Conservation (phyloP, 2,113 vertebrate species). For the Neogale vison region DNA sequence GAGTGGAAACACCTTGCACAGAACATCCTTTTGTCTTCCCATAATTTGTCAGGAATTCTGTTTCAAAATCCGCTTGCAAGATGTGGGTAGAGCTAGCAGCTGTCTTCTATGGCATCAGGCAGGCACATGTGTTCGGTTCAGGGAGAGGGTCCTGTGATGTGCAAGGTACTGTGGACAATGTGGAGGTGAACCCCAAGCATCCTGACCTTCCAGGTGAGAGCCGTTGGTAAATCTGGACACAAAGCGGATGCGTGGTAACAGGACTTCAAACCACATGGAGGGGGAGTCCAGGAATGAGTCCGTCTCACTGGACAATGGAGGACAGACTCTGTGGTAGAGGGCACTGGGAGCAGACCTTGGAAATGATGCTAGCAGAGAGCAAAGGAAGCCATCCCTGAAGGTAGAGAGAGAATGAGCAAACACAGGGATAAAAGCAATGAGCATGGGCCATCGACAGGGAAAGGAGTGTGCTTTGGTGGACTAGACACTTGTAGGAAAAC, state of each 20-base stretch:
- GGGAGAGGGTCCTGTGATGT: not conserved
- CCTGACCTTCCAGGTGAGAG: rapidly evolving
- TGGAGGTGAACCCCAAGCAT: rapidly evolving
- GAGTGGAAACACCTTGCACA: not conserved
- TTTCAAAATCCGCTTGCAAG: not conserved
- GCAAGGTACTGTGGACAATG: not conserved
- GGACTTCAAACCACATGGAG: not conserved
- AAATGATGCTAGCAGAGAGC: not conserved
- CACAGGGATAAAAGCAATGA: not conserved
- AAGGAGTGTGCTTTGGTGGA: rapidly evolving
- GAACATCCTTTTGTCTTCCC: not conserved
- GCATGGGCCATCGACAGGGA: rapidly evolving
- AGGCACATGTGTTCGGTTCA: not conserved
- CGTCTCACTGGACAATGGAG: not conserved
- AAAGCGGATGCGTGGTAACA: no score
- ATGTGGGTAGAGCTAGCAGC: not conserved
- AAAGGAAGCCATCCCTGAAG: not conserved
- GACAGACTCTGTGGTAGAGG: not conserved
- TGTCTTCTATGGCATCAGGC: no score
- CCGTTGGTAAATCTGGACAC: no score
- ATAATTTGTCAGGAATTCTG: not conserved
- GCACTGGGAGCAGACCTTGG: not conserved
- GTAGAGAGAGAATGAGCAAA: not conserved
- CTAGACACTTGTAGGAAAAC: no score
- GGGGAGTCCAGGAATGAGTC: not conserved